Evolutionary conservation across 2,113 vertebrate genomes (phyloP), one percentile per base, ranked within the genome.

Genomic region (Thomomys bottae): DNA sequence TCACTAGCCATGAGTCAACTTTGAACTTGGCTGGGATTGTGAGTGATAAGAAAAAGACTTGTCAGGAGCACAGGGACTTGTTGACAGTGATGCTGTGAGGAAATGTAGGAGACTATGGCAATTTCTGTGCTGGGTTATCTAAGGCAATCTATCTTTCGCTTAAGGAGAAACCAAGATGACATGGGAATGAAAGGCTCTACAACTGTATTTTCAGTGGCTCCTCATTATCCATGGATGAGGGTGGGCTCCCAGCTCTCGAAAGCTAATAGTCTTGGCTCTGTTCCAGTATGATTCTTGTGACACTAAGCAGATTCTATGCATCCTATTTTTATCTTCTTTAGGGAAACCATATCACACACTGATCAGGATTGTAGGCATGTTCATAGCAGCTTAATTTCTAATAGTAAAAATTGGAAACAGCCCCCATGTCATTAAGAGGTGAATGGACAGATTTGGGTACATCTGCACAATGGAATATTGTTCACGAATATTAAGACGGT

Each of bases 141-240:
- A 81, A 89, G 90, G 73, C 36, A 42, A 75, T 6, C 64, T 70
- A 54, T 71, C 70, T n/a, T 73, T 21, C 24, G 36, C 34, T 79
- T n/a, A 68, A 2, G 0, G 12, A 84, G 71, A 82, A 57, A n/a
- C 54, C 32, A 81, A 61, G 24, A 21, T 9, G 66, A 76, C 63
- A 28, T 28, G 26, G 30, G 64, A 85, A 79, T 67, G 61, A 77
- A 88, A 84, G 80, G 8, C n/a, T 89, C 86, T 12, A 6, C 12
- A 20, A 45, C 24, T 32, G 8, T 63, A 18, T 24, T 70, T 77
- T 72, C 26, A 68, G 5, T 14, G 78, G 34, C 23, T 77, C 11
- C 49, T 84, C 40, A 23, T 71, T 36, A 64, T 61, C 78, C 57
- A 49, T 9, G 32, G 81, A 36, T 0, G 3, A 75, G 57, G 40